Evolutionary conservation across 2,113 vertebrate species (phyloP).

Genomic region (Gopherus flavomarginatus): DNA sequence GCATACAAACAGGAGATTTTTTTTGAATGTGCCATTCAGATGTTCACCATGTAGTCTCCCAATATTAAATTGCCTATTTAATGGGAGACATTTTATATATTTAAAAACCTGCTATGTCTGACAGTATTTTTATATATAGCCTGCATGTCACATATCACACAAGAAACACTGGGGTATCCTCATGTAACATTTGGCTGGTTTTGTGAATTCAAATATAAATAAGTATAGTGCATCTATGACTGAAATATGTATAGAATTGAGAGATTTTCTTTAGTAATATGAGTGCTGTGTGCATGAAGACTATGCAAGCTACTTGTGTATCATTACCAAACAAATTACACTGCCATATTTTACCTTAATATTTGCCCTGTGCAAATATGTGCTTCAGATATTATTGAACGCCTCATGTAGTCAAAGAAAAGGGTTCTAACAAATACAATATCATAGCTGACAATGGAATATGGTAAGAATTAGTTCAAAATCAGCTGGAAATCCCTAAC

Average conservation of each 20-base stretch:
- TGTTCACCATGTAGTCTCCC: neutral
- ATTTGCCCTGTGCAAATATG: neutral
- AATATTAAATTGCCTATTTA: neutral
- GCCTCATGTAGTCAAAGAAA: neutral
- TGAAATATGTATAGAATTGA: neutral
- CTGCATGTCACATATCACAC: conserved; percentile 33
- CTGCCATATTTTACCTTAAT: neutral
- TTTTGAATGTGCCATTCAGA: neutral
- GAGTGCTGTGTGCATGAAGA: neutral
- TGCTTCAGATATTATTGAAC: neutral
- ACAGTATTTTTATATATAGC: neutral
- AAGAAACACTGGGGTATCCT: conserved; percentile 47
- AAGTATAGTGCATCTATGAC: neutral
- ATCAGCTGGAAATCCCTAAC: neutral
- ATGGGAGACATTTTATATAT: neutral
- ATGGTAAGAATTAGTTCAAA: conserved; percentile 27
- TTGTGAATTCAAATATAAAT: conserved; percentile 7
- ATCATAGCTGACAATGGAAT: neutral
- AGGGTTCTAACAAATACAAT: neutral
- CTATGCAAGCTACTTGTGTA: neutral
- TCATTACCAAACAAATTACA: neutral
- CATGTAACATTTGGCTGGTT: neutral
- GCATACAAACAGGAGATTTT: neutral
- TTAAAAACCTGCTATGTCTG: neutral
- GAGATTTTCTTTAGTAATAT: neutral